Conservation (phyloP, 2,797 vertebrate species). For the Rhinophrynus dorsalis region DNA sequence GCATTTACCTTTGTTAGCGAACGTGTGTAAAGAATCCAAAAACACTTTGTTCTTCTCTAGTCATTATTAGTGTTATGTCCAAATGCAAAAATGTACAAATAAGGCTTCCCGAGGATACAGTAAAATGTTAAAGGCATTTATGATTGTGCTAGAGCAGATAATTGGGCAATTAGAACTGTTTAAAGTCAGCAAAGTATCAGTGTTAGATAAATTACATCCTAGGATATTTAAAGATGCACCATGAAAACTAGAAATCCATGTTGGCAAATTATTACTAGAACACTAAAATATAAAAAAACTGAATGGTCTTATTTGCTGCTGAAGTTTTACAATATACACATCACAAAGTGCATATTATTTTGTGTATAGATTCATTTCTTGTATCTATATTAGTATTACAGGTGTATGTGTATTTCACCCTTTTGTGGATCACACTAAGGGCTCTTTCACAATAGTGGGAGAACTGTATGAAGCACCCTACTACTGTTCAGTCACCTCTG, state of each 20-base stretch:
- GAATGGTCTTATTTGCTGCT: no score
- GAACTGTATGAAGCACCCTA: no score
- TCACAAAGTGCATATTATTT: no score
- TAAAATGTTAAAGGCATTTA: constrained; percentile 69
- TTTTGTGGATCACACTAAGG: no score
- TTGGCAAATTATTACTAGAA: constrained; percentile 53
- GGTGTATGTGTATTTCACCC: no score
- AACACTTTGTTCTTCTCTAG: neutral
- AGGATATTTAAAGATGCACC: constrained; percentile 54
- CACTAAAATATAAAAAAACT: constrained; percentile 45
- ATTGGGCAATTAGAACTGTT: constrained; percentile 70
- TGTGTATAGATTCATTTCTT: no score
- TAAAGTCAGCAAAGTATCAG: constrained; percentile 64
- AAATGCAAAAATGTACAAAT: constrained; percentile 55
- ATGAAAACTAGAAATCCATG: constrained; percentile 59
- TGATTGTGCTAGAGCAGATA: constrained; percentile 60
- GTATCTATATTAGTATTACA: no score
- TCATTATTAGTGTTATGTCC: constrained; percentile 51
- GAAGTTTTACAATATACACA: no score
- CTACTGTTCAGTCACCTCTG: no score
- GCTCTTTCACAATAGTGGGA: no score
- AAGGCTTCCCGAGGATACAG: constrained; percentile 63
- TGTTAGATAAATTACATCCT: constrained; percentile 63
- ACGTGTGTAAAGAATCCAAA: neutral
- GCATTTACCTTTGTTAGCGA: neutral